These are phyloP conservation scores for Platysternon megacephalum DNA, from an alignment of 2,113 vertebrate species.

Conservation along the genomic window DNA sequence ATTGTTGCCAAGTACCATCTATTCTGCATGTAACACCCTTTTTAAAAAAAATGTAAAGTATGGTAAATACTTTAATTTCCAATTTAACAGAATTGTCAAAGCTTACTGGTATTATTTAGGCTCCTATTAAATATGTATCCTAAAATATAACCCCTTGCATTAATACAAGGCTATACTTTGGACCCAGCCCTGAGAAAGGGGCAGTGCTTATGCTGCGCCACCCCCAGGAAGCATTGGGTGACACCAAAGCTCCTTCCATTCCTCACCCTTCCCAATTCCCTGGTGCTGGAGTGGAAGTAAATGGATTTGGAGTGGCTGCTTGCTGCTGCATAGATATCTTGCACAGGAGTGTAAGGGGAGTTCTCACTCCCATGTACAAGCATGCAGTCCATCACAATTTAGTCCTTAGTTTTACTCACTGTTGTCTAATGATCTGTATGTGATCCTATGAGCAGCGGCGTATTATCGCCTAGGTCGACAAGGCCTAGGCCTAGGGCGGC, in stretches of 20 bases:
- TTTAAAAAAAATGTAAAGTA: background rate
- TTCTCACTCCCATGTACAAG: background rate
- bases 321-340: background rate
- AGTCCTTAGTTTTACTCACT: background rate
- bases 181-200: background rate
- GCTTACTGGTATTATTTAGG: background rate
- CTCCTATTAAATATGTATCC: background rate
- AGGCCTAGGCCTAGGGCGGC: too few species aligned
- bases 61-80: background rate
- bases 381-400: background rate
- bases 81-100: background rate
- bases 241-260: background rate
- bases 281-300: background rate
- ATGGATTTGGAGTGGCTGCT: background rate
- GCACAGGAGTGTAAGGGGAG: background rate
- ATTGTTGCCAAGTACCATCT: background rate
- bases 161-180: background rate
- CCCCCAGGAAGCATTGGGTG: background rate
- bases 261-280: background rate
- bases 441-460: background rate
- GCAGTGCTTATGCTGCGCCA: too few species aligned
- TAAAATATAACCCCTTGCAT: background rate
- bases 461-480: too few species aligned
- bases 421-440: background rate
- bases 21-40: background rate